Base-by-base conservation (phyloP, 2,888 invertebrate species). In the Cactoblastis cactorum region DNA sequence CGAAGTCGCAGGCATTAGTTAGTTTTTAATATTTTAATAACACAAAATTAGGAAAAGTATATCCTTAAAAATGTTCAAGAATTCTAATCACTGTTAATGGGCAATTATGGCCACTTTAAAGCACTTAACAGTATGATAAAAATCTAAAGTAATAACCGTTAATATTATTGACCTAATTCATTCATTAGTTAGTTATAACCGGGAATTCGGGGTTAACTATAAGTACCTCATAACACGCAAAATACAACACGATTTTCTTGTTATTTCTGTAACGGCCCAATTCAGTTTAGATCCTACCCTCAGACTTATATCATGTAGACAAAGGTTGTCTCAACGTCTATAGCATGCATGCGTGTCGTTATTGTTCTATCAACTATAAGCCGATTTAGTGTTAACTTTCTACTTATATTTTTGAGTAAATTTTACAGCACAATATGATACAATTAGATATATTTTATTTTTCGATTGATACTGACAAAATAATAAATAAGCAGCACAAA, bases 261-360 rank as follows among this genome's bases (percentile, higher is more conserved):
- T 49, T 54, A 50, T 28, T 49, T 53, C 41, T 28, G 43, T 41
- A 53, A 52, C 38, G 15, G 46, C 50, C 50, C 54, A 54, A 57
- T 53, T 53, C 49, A 32, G 52, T 53, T 54, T 53, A 53, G 52
- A 54, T 54, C 54, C 54, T 46, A 49, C n/a, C n/a, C n/a, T n/a
- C n/a, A n/a, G n/a, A n/a, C n/a, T n/a, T n/a, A n/a, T n/a, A n/a
- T n/a, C n/a, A n/a, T n/a, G n/a, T n/a, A n/a, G n/a, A n/a, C n/a
- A n/a, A n/a, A n/a, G n/a, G n/a, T n/a, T n/a, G n/a, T n/a, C n/a
- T n/a, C n/a, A n/a, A n/a, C n/a, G n/a, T n/a, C n/a, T n/a, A n/a
- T n/a, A n/a, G n/a, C n/a, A n/a, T n/a, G n/a, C n/a, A n/a, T n/a
- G n/a, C n/a, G n/a, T n/a, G n/a, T n/a, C n/a, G n/a, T n/a, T n/a